phyloP scores from a whole-genome alignment of 2,888 invertebrate species.

The Drosophila pseudotalamancana region DNA sequence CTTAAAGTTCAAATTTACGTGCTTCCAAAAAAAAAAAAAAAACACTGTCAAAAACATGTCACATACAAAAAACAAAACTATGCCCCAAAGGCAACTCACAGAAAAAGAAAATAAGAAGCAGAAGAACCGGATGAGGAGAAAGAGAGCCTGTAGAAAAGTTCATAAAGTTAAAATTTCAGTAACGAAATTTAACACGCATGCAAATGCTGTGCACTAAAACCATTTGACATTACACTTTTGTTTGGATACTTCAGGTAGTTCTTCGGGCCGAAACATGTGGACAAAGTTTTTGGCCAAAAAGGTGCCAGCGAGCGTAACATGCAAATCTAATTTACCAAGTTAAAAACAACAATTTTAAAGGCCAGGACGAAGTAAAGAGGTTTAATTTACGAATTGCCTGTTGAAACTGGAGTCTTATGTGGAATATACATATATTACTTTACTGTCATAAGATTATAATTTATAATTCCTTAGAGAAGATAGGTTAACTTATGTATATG shows the following conservation, averaged over 20 bases:
- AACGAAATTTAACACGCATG: constrained; percentile 53
- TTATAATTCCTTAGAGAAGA: no score
- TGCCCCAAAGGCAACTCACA: background rate
- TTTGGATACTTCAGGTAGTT: constrained; percentile 45
- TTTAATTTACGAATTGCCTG: background rate
- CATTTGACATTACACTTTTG: constrained; percentile 71
- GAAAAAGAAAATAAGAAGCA: background rate
- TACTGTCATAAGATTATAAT: no score
- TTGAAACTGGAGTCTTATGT: background rate
- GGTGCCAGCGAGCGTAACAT: constrained; percentile 61
- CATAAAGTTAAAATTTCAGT: constrained; percentile 59
- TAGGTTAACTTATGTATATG: no score
- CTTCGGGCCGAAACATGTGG: constrained; percentile 26
- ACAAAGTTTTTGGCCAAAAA: constrained; percentile 47
- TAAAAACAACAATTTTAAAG: constrained; percentile 53
- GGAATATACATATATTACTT: background rate
- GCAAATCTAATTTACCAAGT: constrained; percentile 70
- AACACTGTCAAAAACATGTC: constrained; percentile 28
- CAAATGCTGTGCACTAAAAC: constrained; percentile 48
- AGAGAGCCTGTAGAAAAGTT: constrained; percentile 47
- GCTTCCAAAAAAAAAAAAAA: background rate
- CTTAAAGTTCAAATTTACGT: no score
- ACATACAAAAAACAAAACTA: constrained; percentile 17
- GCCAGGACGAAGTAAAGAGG: background rate
- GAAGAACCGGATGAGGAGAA: background rate